Percentiles rank a stretch among this genome's conserved stretches.
Conservation (phyloP, 1,140 invertebrate genomes). For the Heliconius hermathena region DNA sequence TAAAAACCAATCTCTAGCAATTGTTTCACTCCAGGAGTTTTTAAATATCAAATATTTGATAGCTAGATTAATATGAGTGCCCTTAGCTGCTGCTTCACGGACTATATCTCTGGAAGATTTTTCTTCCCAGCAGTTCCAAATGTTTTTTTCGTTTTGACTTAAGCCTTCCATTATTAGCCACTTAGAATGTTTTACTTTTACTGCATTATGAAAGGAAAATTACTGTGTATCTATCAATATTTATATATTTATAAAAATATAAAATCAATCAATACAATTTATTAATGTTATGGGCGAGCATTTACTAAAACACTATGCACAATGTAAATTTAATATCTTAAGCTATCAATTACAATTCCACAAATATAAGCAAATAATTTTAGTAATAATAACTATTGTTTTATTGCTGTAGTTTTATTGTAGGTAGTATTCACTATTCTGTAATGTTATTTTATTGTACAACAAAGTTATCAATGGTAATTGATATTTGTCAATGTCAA, state of each 20-base stretch:
- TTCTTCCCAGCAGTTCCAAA: slow-evolving; percentile 84
- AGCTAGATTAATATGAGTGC: slow-evolving; percentile 83
- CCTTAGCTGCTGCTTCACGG: slow-evolving; percentile 85
- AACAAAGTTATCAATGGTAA: not conserved
- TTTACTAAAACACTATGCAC: not conserved
- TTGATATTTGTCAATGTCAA: slow-evolving; percentile 2
- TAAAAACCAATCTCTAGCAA: slow-evolving; percentile 82
- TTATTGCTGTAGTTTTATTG: not conserved
- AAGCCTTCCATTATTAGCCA: slow-evolving; percentile 76
- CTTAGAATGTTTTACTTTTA: not conserved
- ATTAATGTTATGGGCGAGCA: not conserved
- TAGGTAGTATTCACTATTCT: not conserved
- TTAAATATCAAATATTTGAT: slow-evolving; percentile 82
- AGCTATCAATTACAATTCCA: not conserved
- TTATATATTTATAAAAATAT: not conserved
- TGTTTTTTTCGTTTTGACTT: slow-evolving; percentile 80
- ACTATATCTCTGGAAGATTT: slow-evolving; percentile 84
- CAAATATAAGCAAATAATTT: not conserved
- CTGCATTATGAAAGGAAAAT: not conserved
- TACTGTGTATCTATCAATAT: not conserved
- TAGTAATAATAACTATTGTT: not conserved
- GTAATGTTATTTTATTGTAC: not conserved
- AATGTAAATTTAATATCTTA: too few species aligned
- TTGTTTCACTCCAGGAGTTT: slow-evolving; percentile 79
- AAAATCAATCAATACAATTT: not conserved